Evolutionary conservation across 2,797 vertebrate genomes (phyloP).

Genomic region (Sebastes paucispinis): DNA sequence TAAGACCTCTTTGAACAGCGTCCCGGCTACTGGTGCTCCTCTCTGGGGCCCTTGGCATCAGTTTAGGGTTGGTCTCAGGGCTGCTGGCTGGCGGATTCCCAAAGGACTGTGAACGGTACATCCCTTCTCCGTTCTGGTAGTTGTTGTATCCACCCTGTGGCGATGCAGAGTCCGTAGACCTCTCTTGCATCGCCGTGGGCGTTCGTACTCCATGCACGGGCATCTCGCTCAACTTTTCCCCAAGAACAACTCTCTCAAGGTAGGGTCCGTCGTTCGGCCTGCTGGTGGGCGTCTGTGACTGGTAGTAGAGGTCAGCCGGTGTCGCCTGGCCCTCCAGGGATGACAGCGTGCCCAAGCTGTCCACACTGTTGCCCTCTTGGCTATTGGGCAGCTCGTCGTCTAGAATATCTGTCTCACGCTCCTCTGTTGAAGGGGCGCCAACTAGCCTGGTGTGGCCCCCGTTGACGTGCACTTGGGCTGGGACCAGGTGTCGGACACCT

Average conservation of each 20-base stretch:
- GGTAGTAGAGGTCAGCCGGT: constrained; percentile 77
- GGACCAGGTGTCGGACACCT: constrained; percentile 88
- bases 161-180: constrained; percentile 71
- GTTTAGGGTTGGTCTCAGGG: constrained; percentile 67
- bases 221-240: constrained; percentile 72
- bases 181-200: constrained; percentile 64
- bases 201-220: constrained; percentile 77
- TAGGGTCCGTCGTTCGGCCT: constrained; percentile 74
- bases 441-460: constrained; percentile 76
- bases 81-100: constrained; percentile 74
- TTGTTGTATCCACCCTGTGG: constrained; percentile 77
- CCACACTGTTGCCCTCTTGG: constrained; percentile 93
- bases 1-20: constrained; percentile 94
- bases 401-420: constrained; percentile 94
- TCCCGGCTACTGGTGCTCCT: constrained; percentile 94
- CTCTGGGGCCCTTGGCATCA: constrained; percentile 90
- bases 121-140: constrained; percentile 81
- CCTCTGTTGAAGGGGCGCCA: constrained; percentile 67
- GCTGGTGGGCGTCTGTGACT: constrained; percentile 62
- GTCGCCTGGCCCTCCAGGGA: constrained; percentile 89
- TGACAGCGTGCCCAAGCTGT: constrained; percentile 93
- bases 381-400: constrained; percentile 91
- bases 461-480: constrained; percentile 94
- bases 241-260: constrained; percentile 67
- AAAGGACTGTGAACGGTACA: constrained; percentile 90